Percentiles rank a stretch among this genome's conserved stretches.
These are phyloP conservation scores for Norana najaformis DNA, from an alignment of 2,888 invertebrate genomes.

Conservation along the genomic window DNA sequence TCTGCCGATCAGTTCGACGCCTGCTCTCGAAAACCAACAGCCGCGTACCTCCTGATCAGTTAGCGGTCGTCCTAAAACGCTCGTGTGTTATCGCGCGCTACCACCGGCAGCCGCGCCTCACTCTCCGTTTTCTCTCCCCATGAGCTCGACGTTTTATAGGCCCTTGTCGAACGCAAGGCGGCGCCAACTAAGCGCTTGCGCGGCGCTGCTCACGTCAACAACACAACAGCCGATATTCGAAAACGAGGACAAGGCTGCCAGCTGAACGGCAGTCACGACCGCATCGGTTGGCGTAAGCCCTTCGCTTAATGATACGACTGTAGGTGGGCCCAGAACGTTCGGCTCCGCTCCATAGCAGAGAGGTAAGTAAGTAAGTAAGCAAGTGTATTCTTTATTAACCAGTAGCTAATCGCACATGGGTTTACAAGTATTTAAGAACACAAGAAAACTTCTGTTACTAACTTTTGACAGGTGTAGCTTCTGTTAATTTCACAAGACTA, in stretches of 20 bases:
- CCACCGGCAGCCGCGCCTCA: neutral
- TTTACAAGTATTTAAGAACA: too few species aligned
- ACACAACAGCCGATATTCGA: neutral
- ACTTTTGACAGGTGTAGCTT: too few species aligned
- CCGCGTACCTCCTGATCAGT: neutral
- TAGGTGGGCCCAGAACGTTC: neutral
- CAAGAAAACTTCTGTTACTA: too few species aligned
- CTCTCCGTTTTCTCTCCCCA: neutral
- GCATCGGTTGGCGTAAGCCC: neutral
- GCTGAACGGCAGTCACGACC: neutral
- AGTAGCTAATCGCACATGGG: too few species aligned
- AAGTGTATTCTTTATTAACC: too few species aligned
- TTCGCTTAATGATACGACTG: neutral
- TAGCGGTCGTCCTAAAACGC: neutral
- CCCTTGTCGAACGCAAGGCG: neutral
- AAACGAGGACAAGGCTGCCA: neutral
- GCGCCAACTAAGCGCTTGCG: constrained; percentile 5
- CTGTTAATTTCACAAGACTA: too few species aligned
- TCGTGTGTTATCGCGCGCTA: neutral
- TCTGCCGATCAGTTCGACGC: neutral
- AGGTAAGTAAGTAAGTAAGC: too few species aligned
- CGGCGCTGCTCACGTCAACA: neutral
- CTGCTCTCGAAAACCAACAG: neutral
- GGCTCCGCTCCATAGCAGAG: neutral
- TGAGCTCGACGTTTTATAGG: neutral